Base-by-base conservation (phyloP, 2,113 vertebrate species). In the Ceyx margarethae region DNA sequence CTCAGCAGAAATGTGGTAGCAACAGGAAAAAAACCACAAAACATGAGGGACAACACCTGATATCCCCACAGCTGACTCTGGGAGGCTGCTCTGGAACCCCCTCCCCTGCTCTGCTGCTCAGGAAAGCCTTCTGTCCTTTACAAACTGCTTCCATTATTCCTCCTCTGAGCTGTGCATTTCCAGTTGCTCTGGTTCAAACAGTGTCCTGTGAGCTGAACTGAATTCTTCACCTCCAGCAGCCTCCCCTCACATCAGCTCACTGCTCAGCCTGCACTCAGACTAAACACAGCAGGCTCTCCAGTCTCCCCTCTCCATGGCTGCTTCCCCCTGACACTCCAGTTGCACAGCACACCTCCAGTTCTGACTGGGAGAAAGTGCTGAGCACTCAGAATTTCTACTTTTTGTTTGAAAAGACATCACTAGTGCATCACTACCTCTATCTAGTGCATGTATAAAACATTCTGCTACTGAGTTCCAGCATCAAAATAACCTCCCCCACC, bases 231-330 rank as follows among this genome's bases (percentile, higher is more conserved):
- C 35, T 71, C 57, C 22, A 76, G 72, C 56, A 95, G 60, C 75
- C 53, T 82, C 75, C 37, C 50, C 37, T 48, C 10, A 11, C 17
- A 35, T 31, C 0, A 0, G 22, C 62, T 25, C 11, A 2, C 56
- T 37, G 60, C 80, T 54, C 60, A 81, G 88, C 64, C 50, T 42
- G 51, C 5, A 1, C 42, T 74, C 75, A 95, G 87, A 89, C 93
- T 93, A 93, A 93, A 89, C 86, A 92, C 9, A 6, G 33, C 33
- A 13, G 29, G 77, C 26, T 68, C 54, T 28, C 74, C 86, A 80
- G 51, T 35, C 77, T 78, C 22, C 40, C 37, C 74, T 78, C 83
- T 78, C 42, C n/a, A 15, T 4, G 58, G 46, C 81, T 75, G 56
- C 43, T 81, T 65, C 5, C 4, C 40, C 68, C 80, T 84, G 81